Evolutionary conservation across 2,113 vertebrate genomes (phyloP).

Genomic region (Leuciscus idus): DNA sequence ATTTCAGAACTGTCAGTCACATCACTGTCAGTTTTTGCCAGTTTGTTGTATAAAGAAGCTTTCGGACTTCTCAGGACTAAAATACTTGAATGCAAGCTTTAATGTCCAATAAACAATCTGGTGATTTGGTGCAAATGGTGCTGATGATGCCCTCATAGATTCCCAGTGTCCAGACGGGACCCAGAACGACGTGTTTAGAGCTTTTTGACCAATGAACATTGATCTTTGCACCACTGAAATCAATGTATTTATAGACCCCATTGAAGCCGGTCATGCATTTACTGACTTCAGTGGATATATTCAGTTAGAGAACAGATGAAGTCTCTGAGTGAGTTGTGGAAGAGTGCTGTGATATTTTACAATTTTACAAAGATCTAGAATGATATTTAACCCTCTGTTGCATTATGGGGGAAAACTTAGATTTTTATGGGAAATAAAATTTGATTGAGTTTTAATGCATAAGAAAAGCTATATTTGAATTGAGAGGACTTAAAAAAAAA

Average conservation of each 20-base stretch:
- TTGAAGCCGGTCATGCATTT: background rate
- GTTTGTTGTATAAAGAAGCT: background rate
- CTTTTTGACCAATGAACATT: background rate
- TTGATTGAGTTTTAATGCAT: background rate
- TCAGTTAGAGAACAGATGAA: background rate
- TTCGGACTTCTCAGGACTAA: background rate
- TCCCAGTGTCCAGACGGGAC: background rate
- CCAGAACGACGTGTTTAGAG: background rate
- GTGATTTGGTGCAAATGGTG: background rate
- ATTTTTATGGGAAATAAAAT: background rate
- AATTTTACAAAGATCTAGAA: background rate
- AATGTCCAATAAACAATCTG: background rate
- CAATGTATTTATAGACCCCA: background rate
- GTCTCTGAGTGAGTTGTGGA: background rate
- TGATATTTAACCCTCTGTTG: background rate
- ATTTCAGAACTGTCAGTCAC: constrained; percentile 2
- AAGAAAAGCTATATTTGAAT: background rate
- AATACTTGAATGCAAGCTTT: background rate
- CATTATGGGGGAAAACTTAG: background rate
- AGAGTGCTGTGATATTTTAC: background rate
- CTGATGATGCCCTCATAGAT: background rate
- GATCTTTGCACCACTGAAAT: constrained; percentile 1
- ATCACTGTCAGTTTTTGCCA: background rate
- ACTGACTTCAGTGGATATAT: background rate
- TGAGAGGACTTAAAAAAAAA: background rate